Evolutionary conservation across 1,140 invertebrate genomes (phyloP), one percentile per base, ranked within the genome.

Genomic region (Lordiphosa stackelbergi): DNA sequence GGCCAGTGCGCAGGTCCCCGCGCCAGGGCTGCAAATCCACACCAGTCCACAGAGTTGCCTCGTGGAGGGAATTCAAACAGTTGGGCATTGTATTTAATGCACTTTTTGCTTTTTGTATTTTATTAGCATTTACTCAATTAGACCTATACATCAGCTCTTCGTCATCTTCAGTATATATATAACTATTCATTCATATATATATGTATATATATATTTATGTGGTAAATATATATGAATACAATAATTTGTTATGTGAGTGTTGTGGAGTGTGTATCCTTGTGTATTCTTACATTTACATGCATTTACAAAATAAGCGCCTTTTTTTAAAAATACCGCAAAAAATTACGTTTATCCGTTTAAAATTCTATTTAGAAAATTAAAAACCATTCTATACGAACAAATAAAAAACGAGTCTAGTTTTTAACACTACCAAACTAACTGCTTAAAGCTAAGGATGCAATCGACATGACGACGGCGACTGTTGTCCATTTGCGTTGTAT

Each of bases 301-400:
- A 87, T 86, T 78, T 87, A 87, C 77, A 87, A 87, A 86, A 87
- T 87, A 87, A 86, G 85, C 85, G 83, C 69, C 71, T 78, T 69
- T 74, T 78, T 81, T 86, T 83, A 60, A 87, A 86, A 87, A 87
- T 87, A 84, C 81, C 85, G 85, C 85, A 84, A 86, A 87, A 83
- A 87, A 83, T 84, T 84, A 79, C 78, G 70, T 85, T 85, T 86
- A 81, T 81, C 69, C 69, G 65, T 74, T 78, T 64, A 86, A 86
- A 86, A 85, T 62, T 86, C 75, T 85, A 86, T 85, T 69, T 78
- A 66, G 78, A 84, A 84, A 78, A 71, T 31, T 62, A 71, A 62
- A 61, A 75, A 85, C 75, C 69, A 78, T 68, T 66, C 85, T 86
- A 86, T 72, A 58, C 38, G 58, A 84, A 59, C 66, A 59, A 77